phyloP scores from a whole-genome alignment of 1,140 invertebrate species.

The Bradysia coprophila region DNA sequence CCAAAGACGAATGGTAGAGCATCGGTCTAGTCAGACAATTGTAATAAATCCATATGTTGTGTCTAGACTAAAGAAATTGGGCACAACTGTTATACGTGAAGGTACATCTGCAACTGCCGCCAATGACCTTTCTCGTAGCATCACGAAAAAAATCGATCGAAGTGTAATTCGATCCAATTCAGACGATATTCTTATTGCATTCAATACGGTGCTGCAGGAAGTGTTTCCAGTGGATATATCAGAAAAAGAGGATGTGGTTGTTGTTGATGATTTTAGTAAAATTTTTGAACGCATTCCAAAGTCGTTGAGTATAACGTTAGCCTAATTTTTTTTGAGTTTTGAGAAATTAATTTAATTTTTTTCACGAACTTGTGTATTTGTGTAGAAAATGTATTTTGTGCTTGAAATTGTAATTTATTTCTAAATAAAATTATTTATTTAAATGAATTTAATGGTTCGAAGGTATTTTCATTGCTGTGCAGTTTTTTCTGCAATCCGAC shows the following conservation, averaged over 20 bases:
- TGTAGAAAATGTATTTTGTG: too few species aligned
- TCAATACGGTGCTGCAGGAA: background rate
- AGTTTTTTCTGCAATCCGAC: too few species aligned
- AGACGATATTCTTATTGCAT: background rate
- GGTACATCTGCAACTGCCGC: background rate
- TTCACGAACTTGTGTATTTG: too few species aligned
- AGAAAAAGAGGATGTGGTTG: background rate
- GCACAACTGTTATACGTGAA: background rate
- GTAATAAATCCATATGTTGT: background rate
- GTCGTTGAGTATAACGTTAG: background rate
- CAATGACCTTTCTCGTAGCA: background rate
- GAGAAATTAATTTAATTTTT: background rate
- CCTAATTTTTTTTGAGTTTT: background rate
- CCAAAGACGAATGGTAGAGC: background rate
- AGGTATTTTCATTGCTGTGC: too few species aligned
- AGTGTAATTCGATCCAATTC: background rate
- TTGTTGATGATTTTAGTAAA: background rate
- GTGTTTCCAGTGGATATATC: background rate
- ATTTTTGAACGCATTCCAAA: background rate
- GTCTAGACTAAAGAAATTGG: background rate
- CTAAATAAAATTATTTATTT: too few species aligned
- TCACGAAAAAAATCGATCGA: background rate
- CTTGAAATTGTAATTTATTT: too few species aligned
- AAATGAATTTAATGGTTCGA: too few species aligned
- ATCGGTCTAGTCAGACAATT: background rate